Conservation (phyloP, 2,113 vertebrate genomes). For the Cyanocitta stelleri region DNA sequence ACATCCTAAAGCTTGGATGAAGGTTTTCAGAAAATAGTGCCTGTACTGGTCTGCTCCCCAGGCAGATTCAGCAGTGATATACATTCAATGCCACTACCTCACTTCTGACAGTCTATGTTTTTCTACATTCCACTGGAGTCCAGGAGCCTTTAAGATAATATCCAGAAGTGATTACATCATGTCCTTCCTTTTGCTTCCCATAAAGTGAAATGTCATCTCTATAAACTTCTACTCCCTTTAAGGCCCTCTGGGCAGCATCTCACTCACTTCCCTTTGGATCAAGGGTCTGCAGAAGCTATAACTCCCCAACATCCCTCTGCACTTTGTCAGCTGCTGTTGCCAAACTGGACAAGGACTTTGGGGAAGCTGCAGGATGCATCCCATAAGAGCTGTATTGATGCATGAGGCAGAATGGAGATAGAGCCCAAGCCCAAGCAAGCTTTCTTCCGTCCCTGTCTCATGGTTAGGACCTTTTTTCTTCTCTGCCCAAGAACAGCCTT, state of each 20-base stretch:
- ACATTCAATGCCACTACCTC: not conserved
- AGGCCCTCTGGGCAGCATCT: not conserved
- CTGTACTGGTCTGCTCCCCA: not conserved
- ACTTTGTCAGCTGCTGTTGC: not conserved
- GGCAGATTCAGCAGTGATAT: not conserved
- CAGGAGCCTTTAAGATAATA: not conserved
- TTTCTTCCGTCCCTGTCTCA: not conserved
- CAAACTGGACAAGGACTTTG: not conserved
- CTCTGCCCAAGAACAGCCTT: not conserved
- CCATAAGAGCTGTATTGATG: not conserved
- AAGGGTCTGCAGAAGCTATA: not conserved
- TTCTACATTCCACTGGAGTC: not conserved
- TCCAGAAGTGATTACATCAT: not conserved
- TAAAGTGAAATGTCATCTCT: conserved; percentile 38
- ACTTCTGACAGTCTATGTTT: not conserved
- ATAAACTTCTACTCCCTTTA: not conserved
- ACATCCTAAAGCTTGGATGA: not conserved
- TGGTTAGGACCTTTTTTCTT: not conserved
- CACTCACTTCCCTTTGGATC: not conserved
- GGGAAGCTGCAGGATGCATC: not conserved
- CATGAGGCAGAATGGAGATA: not conserved
- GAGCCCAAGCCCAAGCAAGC: not conserved
- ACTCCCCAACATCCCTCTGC: not conserved
- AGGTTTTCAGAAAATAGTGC: not conserved
- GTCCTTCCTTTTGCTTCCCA: not conserved